Conservation (phyloP, 2,113 vertebrate genomes). For the Myotis davidii region DNA sequence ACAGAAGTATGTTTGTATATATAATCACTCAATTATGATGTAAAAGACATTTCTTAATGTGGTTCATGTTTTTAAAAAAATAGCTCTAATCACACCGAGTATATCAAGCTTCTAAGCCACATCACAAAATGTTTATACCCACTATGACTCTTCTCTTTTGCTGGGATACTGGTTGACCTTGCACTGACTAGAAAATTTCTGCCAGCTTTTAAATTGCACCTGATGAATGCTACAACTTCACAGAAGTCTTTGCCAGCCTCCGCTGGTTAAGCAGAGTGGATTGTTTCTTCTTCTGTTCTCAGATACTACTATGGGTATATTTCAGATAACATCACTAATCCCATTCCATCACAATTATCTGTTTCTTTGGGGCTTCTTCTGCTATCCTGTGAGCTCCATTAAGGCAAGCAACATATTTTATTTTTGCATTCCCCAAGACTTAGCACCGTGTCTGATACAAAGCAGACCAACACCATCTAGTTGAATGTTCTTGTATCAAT, state of each 20-base stretch:
- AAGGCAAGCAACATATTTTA: not conserved
- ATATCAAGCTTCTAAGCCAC: not conserved
- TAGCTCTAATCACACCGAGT: not conserved
- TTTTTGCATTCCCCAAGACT: not conserved
- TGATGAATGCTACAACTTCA: not conserved
- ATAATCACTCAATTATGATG: not conserved
- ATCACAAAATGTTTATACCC: not conserved
- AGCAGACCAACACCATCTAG: not conserved
- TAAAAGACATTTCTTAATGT: conserved; percentile 26
- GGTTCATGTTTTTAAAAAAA: not conserved
- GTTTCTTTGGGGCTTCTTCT: not conserved
- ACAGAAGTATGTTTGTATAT: not conserved
- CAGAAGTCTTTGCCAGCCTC: not conserved
- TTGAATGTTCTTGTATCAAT: not conserved
- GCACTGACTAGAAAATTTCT: not conserved
- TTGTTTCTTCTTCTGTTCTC: not conserved
- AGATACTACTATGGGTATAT: not conserved
- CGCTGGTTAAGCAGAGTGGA: not conserved
- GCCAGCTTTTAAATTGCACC: not conserved
- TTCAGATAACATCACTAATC: not conserved
- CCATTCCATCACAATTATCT: not conserved
- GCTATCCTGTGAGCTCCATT: too few relatives aligned
- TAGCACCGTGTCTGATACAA: not conserved
- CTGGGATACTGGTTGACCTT: not conserved
- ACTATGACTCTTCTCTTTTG: not conserved